phyloP scores from a whole-genome alignment of 2,113 vertebrate species.

The Grammomys dolichurus region DNA sequence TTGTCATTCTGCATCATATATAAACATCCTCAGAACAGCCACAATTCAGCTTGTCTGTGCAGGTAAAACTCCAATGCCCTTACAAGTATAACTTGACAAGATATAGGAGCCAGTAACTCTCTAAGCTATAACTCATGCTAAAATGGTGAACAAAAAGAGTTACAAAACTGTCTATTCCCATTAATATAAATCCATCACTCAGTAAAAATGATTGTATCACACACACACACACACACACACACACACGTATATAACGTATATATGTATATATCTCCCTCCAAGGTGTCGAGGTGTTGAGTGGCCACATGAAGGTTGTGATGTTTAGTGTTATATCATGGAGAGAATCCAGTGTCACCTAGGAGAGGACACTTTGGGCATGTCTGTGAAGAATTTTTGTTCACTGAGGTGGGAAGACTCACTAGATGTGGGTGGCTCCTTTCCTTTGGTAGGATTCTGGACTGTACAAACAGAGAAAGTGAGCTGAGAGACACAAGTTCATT shows the following conservation, averaged over 20 bases:
- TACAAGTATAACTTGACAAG: background rate
- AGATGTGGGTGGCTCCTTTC: background rate
- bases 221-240: background rate
- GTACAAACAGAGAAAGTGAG: background rate
- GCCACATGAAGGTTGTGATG: background rate
- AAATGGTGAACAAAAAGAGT: background rate
- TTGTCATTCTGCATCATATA: background rate
- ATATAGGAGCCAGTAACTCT: background rate
- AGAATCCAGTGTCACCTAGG: background rate
- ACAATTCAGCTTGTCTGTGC: background rate
- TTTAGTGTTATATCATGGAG: background rate
- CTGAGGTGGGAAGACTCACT: background rate
- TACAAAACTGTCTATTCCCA: background rate
- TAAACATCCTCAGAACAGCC: background rate
- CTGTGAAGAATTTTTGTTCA: background rate
- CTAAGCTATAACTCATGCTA: background rate
- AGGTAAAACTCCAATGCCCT: background rate
- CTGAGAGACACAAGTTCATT: background rate
- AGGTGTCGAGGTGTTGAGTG: background rate
- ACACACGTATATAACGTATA: too few species aligned
- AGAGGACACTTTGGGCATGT: background rate
- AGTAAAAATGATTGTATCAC: background rate
- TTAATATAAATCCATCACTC: background rate
- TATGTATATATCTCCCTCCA: background rate
- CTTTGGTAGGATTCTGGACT: background rate